phyloP scores from a whole-genome alignment of 2,888 invertebrate species.

The Lypha dubia region DNA sequence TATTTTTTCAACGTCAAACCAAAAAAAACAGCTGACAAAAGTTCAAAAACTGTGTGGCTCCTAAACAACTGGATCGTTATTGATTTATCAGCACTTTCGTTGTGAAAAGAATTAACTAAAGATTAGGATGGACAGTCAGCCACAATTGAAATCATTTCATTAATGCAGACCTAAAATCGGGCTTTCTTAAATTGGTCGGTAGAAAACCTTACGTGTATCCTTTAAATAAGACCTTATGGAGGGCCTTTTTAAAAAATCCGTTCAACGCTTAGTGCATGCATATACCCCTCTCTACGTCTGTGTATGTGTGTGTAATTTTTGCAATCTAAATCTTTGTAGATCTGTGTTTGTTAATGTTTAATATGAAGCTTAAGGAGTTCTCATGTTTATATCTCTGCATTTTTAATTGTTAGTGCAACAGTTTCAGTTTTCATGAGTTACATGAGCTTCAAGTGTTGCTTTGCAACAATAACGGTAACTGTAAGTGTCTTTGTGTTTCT shows the following conservation, averaged over 20 bases:
- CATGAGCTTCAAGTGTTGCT: slow-evolving; percentile 42
- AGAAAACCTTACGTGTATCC: background rate
- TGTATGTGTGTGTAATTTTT: background rate
- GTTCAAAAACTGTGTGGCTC: too few relatives aligned
- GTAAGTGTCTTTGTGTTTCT: slow-evolving; percentile 11
- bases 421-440: slow-evolving; percentile 49
- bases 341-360: slow-evolving; percentile 3
- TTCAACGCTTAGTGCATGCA: background rate
- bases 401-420: slow-evolving; percentile 67
- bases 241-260: background rate
- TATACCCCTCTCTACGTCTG: background rate
- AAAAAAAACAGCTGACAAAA: too few relatives aligned
- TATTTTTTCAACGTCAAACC: too few relatives aligned
- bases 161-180: background rate
- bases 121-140: too few relatives aligned
- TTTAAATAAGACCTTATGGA: background rate
- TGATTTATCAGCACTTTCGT: too few relatives aligned
- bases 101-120: too few relatives aligned
- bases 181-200: background rate
- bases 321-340: background rate
- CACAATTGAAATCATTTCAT: too few relatives aligned
- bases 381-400: background rate
- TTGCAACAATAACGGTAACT: slow-evolving; percentile 51
- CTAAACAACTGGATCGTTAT: too few relatives aligned
- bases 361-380: slow-evolving; percentile 32